Conservation (phyloP, 1,140 invertebrate genomes). For the Pemphigus obesinymphae region DNA sequence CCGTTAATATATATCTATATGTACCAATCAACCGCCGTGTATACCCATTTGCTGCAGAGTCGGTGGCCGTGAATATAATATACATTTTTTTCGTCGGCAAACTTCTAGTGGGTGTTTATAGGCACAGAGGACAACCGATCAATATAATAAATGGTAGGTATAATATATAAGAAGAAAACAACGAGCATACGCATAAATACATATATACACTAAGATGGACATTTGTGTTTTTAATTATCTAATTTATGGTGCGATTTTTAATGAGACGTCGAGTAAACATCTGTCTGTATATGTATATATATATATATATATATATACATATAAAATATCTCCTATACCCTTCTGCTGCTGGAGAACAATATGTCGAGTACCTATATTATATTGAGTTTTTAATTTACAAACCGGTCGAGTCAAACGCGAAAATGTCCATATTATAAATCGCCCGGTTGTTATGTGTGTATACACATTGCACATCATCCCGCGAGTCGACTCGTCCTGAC, state of each 20-base stretch:
- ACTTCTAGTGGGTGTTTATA: background rate
- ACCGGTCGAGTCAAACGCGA: background rate
- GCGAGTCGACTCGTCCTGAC: too few relatives aligned
- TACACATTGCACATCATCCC: too few relatives aligned
- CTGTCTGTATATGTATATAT: background rate
- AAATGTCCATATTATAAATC: background rate
- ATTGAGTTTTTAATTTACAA: conserved; percentile 15
- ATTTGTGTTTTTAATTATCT: conserved; percentile 27
- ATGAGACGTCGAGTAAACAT: background rate
- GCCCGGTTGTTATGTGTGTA: too few relatives aligned
- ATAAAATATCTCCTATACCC: background rate
- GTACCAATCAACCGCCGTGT: background rate
- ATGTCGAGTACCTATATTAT: background rate
- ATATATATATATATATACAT: background rate
- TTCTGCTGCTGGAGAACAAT: background rate
- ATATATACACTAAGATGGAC: background rate
- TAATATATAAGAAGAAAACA: background rate
- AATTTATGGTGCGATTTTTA: conserved; percentile 21
- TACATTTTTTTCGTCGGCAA: background rate
- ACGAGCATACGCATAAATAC: too few relatives aligned
- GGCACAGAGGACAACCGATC: background rate
- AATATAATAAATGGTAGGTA: background rate
- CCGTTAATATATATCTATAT: background rate
- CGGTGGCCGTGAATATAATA: background rate
- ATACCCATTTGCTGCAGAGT: background rate